These are phyloP conservation scores for Caenorhabditis zanzibari DNA, from an alignment of 2,888 invertebrate genomes.

Conservation along the genomic window DNA sequence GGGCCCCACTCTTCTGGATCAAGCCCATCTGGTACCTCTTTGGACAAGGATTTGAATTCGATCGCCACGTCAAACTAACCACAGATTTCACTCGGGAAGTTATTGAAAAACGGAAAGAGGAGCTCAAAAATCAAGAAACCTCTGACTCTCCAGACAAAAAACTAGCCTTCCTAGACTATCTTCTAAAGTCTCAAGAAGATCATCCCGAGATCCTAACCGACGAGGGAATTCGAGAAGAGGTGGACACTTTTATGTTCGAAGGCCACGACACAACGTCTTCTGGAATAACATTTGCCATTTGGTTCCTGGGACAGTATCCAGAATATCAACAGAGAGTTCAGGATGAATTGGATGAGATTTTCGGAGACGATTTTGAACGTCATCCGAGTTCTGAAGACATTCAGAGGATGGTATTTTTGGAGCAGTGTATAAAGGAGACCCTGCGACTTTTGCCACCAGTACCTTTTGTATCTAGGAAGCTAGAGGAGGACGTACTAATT, in stretches of 20 bases:
- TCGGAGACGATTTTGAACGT: slow-evolving; percentile 64
- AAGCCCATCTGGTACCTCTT: slow-evolving; percentile 87
- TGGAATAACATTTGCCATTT: slow-evolving; percentile 84
- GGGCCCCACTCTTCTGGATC: slow-evolving; percentile 82
- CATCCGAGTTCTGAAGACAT: slow-evolving; percentile 81
- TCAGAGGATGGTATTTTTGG: slow-evolving; percentile 76
- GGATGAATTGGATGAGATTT: slow-evolving; percentile 71
- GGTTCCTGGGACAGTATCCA: slow-evolving; percentile 84
- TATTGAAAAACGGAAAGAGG: slow-evolving; percentile 39
- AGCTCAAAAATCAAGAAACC: neutral
- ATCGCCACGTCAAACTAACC: slow-evolving; percentile 64
- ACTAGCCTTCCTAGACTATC: slow-evolving; percentile 85
- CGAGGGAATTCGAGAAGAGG: slow-evolving; percentile 83
- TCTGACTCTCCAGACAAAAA: slow-evolving; percentile 20
- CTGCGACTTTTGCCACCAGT: slow-evolving; percentile 79
- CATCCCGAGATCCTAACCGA: slow-evolving; percentile 81
- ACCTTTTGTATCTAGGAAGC: slow-evolving; percentile 75
- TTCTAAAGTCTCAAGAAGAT: slow-evolving; percentile 84
- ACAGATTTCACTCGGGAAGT: slow-evolving; percentile 75
- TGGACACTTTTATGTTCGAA: slow-evolving; percentile 85
- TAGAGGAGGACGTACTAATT: slow-evolving; percentile 82
- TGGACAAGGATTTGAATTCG: slow-evolving; percentile 82
- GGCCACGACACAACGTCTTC: slow-evolving; percentile 85
- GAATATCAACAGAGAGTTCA: slow-evolving; percentile 82
- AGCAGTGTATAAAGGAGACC: slow-evolving; percentile 80